Evolutionary conservation across 2,113 vertebrate species (phyloP).

Genomic region (Uria aalge): DNA sequence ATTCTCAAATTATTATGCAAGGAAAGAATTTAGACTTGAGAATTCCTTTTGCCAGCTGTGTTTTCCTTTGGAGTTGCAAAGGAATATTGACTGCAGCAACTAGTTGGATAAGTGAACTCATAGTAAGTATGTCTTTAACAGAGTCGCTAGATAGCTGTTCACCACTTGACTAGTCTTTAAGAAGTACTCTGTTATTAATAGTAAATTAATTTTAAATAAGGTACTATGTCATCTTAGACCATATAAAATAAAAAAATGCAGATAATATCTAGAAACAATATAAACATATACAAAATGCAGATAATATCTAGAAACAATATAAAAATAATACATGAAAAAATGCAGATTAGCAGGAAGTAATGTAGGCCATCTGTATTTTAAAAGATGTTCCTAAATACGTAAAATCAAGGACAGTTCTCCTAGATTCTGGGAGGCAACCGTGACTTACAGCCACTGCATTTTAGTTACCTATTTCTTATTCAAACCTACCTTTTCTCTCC

Average conservation of each 20-base stretch:
- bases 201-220: not conserved
- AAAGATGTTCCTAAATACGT: not conserved
- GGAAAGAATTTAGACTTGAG: not conserved
- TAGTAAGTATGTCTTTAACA: not conserved
- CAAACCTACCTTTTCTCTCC: not conserved
- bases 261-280: not conserved
- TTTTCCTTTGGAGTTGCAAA: not conserved
- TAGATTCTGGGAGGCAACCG: not conserved
- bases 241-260: not conserved
- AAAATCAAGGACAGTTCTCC: not conserved
- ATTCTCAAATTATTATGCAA: not conserved
- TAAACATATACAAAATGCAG: not conserved
- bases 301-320: not conserved
- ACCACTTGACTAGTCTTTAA: not conserved
- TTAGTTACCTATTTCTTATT: not conserved
- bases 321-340: not conserved
- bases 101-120: not conserved
- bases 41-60: not conserved
- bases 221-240: not conserved
- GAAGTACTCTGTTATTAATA: not conserved
- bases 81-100: not conserved
- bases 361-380: fast-evolving
- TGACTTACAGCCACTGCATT: not conserved
- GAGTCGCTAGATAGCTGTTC: not conserved
- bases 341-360: not conserved